Evolutionary conservation across 1,140 invertebrate genomes (phyloP).

Genomic region (Ceratitis capitata): DNA sequence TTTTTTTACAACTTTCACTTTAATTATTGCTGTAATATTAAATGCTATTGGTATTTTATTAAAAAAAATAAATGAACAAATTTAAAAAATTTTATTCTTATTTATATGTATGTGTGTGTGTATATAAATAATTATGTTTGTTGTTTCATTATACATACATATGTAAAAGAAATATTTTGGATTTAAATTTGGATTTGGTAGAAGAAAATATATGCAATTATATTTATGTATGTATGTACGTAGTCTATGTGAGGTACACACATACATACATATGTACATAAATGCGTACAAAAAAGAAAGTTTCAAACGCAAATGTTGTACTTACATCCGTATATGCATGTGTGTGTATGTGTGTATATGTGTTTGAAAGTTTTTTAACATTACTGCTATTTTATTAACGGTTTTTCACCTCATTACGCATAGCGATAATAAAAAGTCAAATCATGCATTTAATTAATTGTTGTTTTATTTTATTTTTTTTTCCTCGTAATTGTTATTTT

Average conservation of each 20-base stretch:
- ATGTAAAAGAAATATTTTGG: not conserved
- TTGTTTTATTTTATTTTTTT: not conserved
- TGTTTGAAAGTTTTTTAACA: too few relatives aligned
- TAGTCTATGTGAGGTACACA: not conserved
- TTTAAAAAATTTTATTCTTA: not conserved
- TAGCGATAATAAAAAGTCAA: slow-evolving; percentile 17
- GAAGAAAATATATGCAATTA: not conserved
- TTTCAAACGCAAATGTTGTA: not conserved
- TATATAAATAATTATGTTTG: too few relatives aligned
- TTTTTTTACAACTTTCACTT: not conserved
- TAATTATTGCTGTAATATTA: not conserved
- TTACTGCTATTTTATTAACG: not conserved
- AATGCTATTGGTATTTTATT: slow-evolving; percentile 17
- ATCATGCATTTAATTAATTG: slow-evolving; percentile 5
- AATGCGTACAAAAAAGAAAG: not conserved
- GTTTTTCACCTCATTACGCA: not conserved
- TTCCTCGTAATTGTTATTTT: not conserved
- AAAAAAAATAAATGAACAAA: not conserved
- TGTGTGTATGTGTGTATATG: too few relatives aligned
- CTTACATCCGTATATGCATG: not conserved
- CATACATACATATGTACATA: not conserved
- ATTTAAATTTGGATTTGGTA: not conserved
- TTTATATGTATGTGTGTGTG: not conserved
- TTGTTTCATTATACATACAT: too few relatives aligned
- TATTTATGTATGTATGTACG: not conserved